These are phyloP conservation scores for Drosophila hamatofila DNA, from an alignment of 2,888 invertebrate species.

Conservation along the genomic window DNA sequence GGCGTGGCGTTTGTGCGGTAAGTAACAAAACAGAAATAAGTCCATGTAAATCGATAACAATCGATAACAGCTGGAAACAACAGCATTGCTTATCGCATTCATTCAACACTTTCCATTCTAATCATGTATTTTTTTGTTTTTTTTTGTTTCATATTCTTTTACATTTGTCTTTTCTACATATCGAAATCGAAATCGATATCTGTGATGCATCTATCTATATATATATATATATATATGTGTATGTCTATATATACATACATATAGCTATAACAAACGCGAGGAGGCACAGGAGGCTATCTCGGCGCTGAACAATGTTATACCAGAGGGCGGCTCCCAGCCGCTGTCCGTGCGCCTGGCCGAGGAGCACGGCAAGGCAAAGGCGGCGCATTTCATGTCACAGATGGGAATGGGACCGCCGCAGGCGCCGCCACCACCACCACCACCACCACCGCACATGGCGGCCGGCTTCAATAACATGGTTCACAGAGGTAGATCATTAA, in stretches of 20 bases:
- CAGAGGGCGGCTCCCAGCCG: conserved; percentile 93
- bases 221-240: background rate
- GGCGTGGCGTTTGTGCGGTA: conserved; percentile 97
- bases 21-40: conserved; percentile 41
- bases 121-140: background rate
- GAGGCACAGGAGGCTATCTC: conserved; percentile 96
- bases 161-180: conserved; percentile 1
- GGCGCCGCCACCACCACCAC: conserved; percentile 73
- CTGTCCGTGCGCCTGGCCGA: conserved; percentile 89
- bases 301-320: conserved; percentile 93
- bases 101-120: conserved; percentile 2
- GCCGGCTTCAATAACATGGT: conserved; percentile 84
- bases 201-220: background rate
- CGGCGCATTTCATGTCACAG: conserved; percentile 83
- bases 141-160: background rate
- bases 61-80: background rate
- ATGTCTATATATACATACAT: no score
- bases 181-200: conserved; percentile 5
- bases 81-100: background rate
- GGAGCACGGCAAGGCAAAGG: conserved; percentile 85
- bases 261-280: conserved; percentile 93
- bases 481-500: conserved; percentile 85
- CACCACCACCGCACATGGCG: conserved; percentile 66
- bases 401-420: conserved; percentile 75
- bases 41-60: background rate